Evolutionary conservation across 2,797 vertebrate species (phyloP), one percentile per base, ranked within the genome.

Genomic region (Siniperca undulata): DNA sequence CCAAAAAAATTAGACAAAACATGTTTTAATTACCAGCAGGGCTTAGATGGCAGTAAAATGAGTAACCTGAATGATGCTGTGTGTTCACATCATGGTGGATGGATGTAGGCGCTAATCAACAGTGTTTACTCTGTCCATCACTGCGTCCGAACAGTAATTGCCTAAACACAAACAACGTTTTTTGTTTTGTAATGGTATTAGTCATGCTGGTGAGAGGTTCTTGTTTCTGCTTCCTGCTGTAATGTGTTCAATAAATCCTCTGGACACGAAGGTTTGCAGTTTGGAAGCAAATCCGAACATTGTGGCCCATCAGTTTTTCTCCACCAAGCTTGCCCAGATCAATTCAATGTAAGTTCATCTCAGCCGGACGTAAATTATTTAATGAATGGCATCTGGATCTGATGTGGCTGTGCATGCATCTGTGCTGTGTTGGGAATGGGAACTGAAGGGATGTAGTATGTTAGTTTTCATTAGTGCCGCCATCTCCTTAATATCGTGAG

Each of bases 271-370:
- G 66, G 82, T 83, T 80, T 40, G 79, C 85, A 73, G 78, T 89
- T 89, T 83, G 81, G 77, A 89, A 86, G 89, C 82, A 58, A 90
- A 91, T 84, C 84, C 83, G 86, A 92, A 88, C 82, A 86, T 80
- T 58, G 86, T 68, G 69, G 81, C 73, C 89, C 89, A 93, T 94
- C 92, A 92, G 80, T 94, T 92, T 89, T 88, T 87, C 79, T 92
- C 86, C 84, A 77, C 85, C 80, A 86, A 88, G 80, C 86, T 73
- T 72, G 85, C 74, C 77, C 73, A 80, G 89, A 95, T 96, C 95
- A 94, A 96, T 95, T 92, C 92, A 95, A 95, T 95, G 95, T 95
- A 95, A 95, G 91, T 92, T 93, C 85, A 91, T 94, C 90, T 86
- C 90, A 77, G 88, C 88, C 85, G 78, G 92, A 93, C 81, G 85